Evolutionary conservation across 2,113 vertebrate genomes (phyloP), one percentile per base, ranked within the genome.

Genomic region (Halcyon malimbica): DNA sequence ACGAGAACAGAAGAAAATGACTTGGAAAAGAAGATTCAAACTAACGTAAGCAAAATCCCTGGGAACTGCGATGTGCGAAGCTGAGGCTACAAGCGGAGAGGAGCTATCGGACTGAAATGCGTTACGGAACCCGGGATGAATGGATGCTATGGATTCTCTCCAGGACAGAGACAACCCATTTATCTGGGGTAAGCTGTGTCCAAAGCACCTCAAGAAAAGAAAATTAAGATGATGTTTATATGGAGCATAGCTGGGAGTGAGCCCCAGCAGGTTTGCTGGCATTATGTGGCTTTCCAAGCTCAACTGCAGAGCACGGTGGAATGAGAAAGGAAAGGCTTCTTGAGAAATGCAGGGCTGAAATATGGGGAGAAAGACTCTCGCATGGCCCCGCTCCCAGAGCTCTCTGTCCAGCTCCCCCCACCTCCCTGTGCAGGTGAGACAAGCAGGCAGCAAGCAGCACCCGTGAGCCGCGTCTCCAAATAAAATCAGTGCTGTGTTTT

Each of bases 371-470:
- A 77, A 78, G 73, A 42, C 7, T 64, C 71, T 14, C 2, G 29
- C 69, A 79, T 24, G 63, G 53, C 81, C 91, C 59, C 1, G 0
- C 79, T 56, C 62, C 74, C 87, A 76, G 77, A 91, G 23, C 74
- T 62, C 50, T 74, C 59, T 39, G 31, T 12, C 64, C 48, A 57
- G 69, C 1, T 84, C 53, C 19, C 69, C 89, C 91, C 76, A 10
- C 18, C 31, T 19, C 91, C 74, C 91, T 60, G 71, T 68, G 95
- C 93, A 85, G 71, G 89, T 89, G 91, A 93, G 83, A 62, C 71
- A 94, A 90, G 90, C 96, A 94, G 83, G 88, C 95, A 95, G 90
- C 89, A 89, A 89, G 90, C 95, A 96, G 82, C 76, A 78, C 2
- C 80, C 64, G 67, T 5, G 59, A 67, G 92, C 60, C 41, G 81